A percentile compares a stretch with the other conserved stretches of the same genome.
Conservation (phyloP, 2,888 invertebrate genomes). For the Pyrrhia umbra region DNA sequence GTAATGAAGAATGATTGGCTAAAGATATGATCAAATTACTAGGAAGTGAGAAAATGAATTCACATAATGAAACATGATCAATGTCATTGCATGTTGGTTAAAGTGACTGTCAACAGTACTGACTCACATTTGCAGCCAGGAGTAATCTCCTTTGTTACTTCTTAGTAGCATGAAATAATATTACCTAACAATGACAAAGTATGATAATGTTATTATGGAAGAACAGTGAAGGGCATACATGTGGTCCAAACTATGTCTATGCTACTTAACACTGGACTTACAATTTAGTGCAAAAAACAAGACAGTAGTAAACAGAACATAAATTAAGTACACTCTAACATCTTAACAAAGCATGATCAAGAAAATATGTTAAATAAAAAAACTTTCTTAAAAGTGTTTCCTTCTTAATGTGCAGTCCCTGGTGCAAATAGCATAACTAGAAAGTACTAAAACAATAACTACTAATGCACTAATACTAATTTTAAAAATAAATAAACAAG, state of each 20-base stretch:
- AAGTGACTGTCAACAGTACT: background rate
- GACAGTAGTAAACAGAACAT: constrained; percentile 52
- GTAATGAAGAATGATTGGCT: constrained; percentile 3
- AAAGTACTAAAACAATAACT: constrained; percentile 53
- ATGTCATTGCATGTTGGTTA: background rate
- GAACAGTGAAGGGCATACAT: constrained; percentile 56
- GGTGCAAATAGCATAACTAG: constrained; percentile 58
- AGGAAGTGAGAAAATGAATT: background rate
- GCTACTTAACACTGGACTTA: constrained; percentile 67
- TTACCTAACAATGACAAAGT: too few species aligned
- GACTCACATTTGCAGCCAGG: constrained; percentile 4
- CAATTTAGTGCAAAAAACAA: constrained; percentile 68
- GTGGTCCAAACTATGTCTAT: constrained; percentile 63
- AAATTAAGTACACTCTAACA: constrained; percentile 72
- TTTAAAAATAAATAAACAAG: constrained; percentile 69
- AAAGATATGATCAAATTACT: constrained; percentile 4
- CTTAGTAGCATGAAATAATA: constrained; percentile 5
- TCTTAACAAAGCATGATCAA: constrained; percentile 45
- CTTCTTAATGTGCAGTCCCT: constrained; percentile 50
- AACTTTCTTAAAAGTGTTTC: constrained; percentile 15
- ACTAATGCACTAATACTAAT: constrained; percentile 59
- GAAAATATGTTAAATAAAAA: constrained; percentile 32
- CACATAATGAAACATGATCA: constrained; percentile 1
- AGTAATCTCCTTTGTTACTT: background rate
- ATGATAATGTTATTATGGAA: constrained; percentile 58